phyloP scores from a whole-genome alignment of 2,113 vertebrate species.

The Hiodon tergisus region DNA sequence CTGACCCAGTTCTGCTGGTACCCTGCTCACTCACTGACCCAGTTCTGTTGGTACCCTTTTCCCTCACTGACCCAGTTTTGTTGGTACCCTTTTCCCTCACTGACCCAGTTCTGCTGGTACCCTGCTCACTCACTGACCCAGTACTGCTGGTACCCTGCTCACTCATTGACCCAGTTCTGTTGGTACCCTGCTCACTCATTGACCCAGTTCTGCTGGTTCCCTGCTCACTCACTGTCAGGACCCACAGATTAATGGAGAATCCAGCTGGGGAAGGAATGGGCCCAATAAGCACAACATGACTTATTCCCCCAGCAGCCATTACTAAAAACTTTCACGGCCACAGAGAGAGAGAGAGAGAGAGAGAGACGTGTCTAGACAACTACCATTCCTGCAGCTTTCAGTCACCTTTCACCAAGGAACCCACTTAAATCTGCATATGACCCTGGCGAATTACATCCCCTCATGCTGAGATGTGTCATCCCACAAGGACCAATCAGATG shows the following conservation, averaged over 20 bases:
- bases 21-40: not conserved
- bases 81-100: not conserved
- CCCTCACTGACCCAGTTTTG: not conserved
- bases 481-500: too few species aligned
- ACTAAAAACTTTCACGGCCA: too few species aligned
- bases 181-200: too few species aligned
- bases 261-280: too few species aligned
- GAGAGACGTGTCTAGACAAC: not conserved
- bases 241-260: too few species aligned
- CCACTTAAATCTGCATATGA: not conserved
- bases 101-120: too few species aligned
- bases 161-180: not conserved
- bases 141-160: not conserved
- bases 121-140: not conserved
- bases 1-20: conserved; percentile 3
- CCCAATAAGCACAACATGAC: too few species aligned
- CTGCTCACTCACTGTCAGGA: too few species aligned
- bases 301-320: too few species aligned
- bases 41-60: too few species aligned
- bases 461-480: too few species aligned
- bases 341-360: not conserved
- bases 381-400: not conserved
- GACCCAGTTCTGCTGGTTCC: too few species aligned
- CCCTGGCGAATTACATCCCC: not conserved
- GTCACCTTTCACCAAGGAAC: conserved; percentile 7